phyloP scores from a whole-genome alignment of 2,113 vertebrate species.

The Gadus macrocephalus region DNA sequence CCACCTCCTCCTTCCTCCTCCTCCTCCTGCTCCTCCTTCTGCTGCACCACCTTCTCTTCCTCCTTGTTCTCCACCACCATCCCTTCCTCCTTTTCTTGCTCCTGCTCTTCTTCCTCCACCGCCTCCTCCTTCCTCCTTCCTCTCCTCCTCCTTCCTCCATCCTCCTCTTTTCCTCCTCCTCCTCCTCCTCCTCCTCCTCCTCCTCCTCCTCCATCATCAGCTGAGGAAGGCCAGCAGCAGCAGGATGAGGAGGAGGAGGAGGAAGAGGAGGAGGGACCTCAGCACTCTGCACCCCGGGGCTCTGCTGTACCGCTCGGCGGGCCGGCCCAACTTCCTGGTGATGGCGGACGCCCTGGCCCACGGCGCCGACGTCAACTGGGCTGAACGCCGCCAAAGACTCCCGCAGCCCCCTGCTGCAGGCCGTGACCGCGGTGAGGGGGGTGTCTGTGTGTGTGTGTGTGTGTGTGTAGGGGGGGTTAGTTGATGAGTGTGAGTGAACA shows the following conservation, averaged over 20 bases:
- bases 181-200: background rate
- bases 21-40: too few relatives aligned
- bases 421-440: conserved; percentile 75
- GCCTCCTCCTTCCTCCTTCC: background rate
- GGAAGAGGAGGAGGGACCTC: conserved; percentile 55
- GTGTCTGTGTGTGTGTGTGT: background rate
- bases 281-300: conserved; percentile 83
- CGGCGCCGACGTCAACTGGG: conserved; percentile 89
- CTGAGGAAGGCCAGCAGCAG: background rate
- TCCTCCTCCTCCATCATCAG: background rate
- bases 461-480: background rate
- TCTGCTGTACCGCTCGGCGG: conserved; percentile 78
- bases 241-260: conserved; percentile 53
- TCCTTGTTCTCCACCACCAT: too few relatives aligned
- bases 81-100: too few relatives aligned
- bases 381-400: conserved; percentile 75
- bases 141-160: too few relatives aligned
- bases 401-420: conserved; percentile 83
- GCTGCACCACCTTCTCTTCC: too few relatives aligned
- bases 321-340: conserved; percentile 81
- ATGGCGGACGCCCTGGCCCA: conserved; percentile 92
- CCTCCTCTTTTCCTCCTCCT: background rate
- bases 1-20: too few relatives aligned
- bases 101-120: background rate
- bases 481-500: too few relatives aligned